A percentile compares a stretch with the other conserved stretches of the same genome.
phyloP scores from a whole-genome alignment of 2,113 vertebrate species.

The Lota lota region DNA sequence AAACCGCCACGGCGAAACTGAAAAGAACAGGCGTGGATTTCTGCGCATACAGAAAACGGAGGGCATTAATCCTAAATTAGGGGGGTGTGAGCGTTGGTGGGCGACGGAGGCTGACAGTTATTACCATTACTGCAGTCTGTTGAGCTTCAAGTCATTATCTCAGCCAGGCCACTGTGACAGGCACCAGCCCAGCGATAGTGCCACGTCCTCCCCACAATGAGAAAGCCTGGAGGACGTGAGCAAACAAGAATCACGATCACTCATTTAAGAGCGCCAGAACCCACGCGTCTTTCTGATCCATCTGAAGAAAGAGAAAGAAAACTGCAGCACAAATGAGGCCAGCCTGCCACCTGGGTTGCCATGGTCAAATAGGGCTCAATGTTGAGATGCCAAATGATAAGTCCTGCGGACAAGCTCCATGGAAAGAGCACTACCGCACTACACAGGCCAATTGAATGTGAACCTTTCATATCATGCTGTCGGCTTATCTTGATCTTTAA shows the following conservation, averaged over 20 bases:
- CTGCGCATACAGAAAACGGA: slow-evolving; percentile 10
- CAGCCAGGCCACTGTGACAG: slow-evolving; percentile 57
- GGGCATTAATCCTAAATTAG: slow-evolving; percentile 65
- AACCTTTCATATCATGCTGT: slow-evolving; percentile 12
- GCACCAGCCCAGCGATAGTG: slow-evolving; percentile 41
- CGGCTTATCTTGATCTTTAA: neutral
- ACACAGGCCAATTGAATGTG: slow-evolving; percentile 31
- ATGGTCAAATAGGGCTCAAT: slow-evolving; percentile 25
- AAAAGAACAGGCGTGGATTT: neutral
- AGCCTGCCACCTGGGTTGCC: slow-evolving; percentile 7
- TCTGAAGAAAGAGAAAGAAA: slow-evolving; percentile 17
- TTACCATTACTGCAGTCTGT: slow-evolving; percentile 57
- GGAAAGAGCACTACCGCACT: slow-evolving; percentile 14
- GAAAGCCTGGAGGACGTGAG: slow-evolving; percentile 51
- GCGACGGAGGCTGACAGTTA: slow-evolving; percentile 59
- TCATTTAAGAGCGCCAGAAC: slow-evolving; percentile 54
- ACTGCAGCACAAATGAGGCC: slow-evolving; percentile 37
- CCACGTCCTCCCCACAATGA: slow-evolving; percentile 51
- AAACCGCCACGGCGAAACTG: slow-evolving; percentile 9
- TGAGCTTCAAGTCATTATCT: slow-evolving; percentile 61
- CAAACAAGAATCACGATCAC: slow-evolving; percentile 53
- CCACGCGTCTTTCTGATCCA: slow-evolving; percentile 47
- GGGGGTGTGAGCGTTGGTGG: slow-evolving; percentile 52
- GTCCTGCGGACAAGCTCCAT: slow-evolving; percentile 38
- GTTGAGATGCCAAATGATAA: slow-evolving; percentile 11